These are phyloP conservation scores for Cremastobaeus sp. DNA, from an alignment of 2,888 invertebrate genomes.

Conservation along the genomic window DNA sequence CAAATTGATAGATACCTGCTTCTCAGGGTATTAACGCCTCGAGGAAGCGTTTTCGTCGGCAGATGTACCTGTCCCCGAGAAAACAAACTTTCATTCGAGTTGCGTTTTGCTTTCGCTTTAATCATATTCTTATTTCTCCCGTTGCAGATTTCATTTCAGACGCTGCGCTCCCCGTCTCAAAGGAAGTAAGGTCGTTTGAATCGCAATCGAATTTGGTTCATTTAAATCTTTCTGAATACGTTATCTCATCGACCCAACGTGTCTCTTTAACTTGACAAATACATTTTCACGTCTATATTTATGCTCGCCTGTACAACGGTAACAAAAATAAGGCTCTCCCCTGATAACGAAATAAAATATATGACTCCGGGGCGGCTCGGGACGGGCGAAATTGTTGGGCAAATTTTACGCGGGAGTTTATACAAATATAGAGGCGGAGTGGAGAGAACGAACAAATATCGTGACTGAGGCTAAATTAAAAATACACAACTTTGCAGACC, in stretches of 20 bases:
- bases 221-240: constrained; percentile 42
- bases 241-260: constrained; percentile 33
- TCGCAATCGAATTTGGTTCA: constrained; percentile 42
- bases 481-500: constrained; percentile 36
- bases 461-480: constrained; percentile 35
- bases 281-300: constrained; percentile 17
- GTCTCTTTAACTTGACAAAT: constrained; percentile 31
- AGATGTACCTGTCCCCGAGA: constrained; percentile 28
- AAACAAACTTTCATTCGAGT: constrained; percentile 33
- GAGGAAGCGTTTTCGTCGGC: constrained; percentile 20
- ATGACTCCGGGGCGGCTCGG: neutral
- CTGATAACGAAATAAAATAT: constrained; percentile 8
- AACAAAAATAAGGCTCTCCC: too few relatives aligned
- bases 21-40: constrained; percentile 54
- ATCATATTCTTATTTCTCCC: constrained; percentile 47
- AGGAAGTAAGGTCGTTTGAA: constrained; percentile 47
- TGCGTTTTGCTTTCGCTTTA: constrained; percentile 24
- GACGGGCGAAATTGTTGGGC: constrained; percentile 19
- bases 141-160: constrained; percentile 42
- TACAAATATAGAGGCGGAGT: constrained; percentile 15
- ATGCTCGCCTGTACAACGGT: too few relatives aligned
- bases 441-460: constrained; percentile 21
- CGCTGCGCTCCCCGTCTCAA: constrained; percentile 25
- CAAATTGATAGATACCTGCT: constrained; percentile 67
- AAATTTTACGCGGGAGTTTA: constrained; percentile 17